Conservation (phyloP, 2,888 invertebrate species). For the Sesia bembeciformis region DNA sequence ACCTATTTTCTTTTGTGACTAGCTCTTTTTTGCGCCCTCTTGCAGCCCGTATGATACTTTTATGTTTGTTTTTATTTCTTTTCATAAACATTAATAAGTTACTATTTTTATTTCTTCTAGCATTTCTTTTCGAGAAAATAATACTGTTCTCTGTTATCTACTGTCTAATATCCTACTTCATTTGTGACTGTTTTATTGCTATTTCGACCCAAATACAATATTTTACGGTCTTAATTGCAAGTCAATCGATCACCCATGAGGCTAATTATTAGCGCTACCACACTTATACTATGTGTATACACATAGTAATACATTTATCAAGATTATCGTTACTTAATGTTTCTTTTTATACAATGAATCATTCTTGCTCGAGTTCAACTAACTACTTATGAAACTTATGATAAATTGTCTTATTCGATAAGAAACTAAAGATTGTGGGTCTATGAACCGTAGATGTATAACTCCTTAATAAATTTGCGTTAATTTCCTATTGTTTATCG, state of each 20-base stretch:
- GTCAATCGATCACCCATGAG: background rate
- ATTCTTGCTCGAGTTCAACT: constrained; percentile 3
- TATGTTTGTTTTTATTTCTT: too few relatives aligned
- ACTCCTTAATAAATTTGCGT: background rate
- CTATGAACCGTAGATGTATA: background rate
- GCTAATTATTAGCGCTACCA: background rate
- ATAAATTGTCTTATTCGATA: constrained; percentile 2
- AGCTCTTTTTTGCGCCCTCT: constrained; percentile 5
- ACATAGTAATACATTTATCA: constrained; percentile 7
- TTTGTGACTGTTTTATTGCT: too few relatives aligned
- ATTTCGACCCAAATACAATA: too few relatives aligned
- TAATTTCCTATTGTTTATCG: background rate
- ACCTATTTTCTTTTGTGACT: constrained; percentile 4
- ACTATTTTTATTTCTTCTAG: too few relatives aligned
- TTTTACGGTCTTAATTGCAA: background rate
- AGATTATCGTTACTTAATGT: constrained; percentile 6
- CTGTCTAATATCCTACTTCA: too few relatives aligned
- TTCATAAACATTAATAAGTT: too few relatives aligned
- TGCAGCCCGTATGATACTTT: background rate
- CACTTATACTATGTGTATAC: constrained; percentile 4
- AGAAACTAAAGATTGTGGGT: background rate
- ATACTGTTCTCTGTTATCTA: too few relatives aligned
- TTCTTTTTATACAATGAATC: constrained; percentile 3
- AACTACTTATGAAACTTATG: background rate
- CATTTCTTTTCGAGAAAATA: too few relatives aligned